These are phyloP conservation scores for Menura novaehollandiae DNA, from an alignment of 2,113 vertebrate species.

Conservation along the genomic window DNA sequence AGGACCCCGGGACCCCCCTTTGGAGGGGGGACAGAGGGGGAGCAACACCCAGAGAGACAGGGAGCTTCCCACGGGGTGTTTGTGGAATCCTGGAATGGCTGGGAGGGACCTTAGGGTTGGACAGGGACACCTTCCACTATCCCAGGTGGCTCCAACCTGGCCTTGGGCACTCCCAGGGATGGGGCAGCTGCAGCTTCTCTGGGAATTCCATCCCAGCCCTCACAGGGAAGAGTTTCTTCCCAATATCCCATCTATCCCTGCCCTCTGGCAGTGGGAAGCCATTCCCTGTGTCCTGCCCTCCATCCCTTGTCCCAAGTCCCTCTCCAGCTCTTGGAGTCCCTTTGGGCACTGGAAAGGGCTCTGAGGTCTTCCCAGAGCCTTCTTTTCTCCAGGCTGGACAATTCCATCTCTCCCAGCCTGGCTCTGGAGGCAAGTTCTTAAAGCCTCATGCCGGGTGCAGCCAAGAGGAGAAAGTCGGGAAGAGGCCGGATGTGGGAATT, in stretches of 20 bases:
- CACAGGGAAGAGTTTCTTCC: not conserved
- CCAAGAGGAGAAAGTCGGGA: rapidly evolving
- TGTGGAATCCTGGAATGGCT: rapidly evolving
- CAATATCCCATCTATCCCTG: not conserved
- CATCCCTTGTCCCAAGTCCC: not conserved
- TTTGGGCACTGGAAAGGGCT: not conserved
- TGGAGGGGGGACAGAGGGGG: rapidly evolving
- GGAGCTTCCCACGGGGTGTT: not conserved
- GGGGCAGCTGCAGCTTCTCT: not conserved
- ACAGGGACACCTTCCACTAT: not conserved
- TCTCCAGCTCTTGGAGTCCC: not conserved
- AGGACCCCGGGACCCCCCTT: not conserved
- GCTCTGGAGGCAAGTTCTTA: not conserved
- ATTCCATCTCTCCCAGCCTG: not conserved
- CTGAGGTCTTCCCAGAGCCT: not conserved
- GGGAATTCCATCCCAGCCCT: not conserved
- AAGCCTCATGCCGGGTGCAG: rapidly evolving
- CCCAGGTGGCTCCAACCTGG: not conserved
- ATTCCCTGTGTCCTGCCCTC: not conserved
- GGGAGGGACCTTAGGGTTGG: rapidly evolving
- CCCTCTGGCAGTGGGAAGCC: not conserved
- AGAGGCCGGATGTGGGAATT: rapidly evolving
- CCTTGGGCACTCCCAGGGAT: not conserved
- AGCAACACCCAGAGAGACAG: not conserved
- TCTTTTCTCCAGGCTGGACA: not conserved